These are phyloP conservation scores for Drosophila sproati DNA, from an alignment of 1,140 invertebrate genomes.

Conservation along the genomic window DNA sequence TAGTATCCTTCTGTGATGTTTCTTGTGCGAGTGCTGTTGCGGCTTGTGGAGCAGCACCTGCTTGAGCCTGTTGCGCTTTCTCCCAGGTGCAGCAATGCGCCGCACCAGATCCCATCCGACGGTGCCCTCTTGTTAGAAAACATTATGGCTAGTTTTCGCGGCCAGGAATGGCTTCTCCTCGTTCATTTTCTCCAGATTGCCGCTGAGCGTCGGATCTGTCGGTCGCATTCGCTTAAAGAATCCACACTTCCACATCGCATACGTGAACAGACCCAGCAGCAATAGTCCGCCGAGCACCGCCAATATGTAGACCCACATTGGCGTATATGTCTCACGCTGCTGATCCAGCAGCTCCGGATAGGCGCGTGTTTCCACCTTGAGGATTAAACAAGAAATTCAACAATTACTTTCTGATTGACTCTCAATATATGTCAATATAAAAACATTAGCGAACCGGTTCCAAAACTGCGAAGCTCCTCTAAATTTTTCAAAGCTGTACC, in stretches of 20 bases:
- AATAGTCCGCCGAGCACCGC: constrained; percentile 92
- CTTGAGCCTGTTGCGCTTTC: constrained; percentile 54
- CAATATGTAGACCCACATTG: constrained; percentile 93
- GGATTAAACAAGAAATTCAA: neutral
- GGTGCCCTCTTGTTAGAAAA: constrained; percentile 84
- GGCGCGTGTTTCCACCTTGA: constrained; percentile 91
- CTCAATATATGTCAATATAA: neutral
- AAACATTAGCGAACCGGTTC: no score
- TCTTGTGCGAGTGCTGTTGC: constrained; percentile 1
- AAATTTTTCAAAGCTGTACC: no score
- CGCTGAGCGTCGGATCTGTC: constrained; percentile 91
- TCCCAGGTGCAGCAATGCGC: constrained; percentile 55
- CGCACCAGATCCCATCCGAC: constrained; percentile 82
- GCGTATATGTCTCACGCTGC: constrained; percentile 88
- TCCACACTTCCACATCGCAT: constrained; percentile 92
- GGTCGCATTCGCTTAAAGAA: constrained; percentile 94
- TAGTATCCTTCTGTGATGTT: constrained; percentile 20
- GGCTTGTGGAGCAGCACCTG: constrained; percentile 27
- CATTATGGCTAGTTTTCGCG: constrained; percentile 63
- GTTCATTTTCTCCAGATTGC: constrained; percentile 91
- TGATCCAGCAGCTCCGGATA: constrained; percentile 91
- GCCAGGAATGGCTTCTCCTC: constrained; percentile 86
- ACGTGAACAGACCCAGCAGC: constrained; percentile 91
- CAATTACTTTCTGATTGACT: neutral
- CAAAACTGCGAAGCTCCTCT: no score